phyloP scores from a whole-genome alignment of 2,888 invertebrate species.

The Mantis religiosa region DNA sequence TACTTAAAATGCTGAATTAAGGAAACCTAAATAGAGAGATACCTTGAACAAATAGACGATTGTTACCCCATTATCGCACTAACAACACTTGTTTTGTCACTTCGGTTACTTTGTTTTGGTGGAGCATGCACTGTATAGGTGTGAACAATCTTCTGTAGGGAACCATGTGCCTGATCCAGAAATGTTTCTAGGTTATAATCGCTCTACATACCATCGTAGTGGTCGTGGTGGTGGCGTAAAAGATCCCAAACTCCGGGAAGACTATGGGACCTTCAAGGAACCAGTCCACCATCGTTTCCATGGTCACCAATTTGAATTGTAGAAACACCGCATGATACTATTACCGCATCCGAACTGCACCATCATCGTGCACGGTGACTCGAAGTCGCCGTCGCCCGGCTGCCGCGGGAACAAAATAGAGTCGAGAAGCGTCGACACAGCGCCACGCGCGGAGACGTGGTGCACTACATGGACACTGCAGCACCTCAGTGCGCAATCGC shows the following conservation, averaged over 20 bases:
- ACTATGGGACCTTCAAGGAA: constrained; percentile 32
- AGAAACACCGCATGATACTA: background rate
- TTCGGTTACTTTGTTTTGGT: background rate
- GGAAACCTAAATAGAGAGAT: no score
- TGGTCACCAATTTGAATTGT: constrained; percentile 13
- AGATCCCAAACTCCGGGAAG: constrained; percentile 20
- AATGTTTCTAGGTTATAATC: background rate
- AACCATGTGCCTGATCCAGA: background rate
- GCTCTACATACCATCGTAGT: constrained; percentile 4
- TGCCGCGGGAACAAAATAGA: background rate
- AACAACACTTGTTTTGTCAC: background rate
- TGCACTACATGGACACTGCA: constrained; percentile 12
- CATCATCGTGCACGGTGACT: background rate
- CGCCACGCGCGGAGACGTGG: background rate
- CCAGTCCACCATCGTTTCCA: constrained; percentile 36
- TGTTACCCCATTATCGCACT: no score
- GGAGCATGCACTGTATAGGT: background rate
- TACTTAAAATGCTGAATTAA: no score
- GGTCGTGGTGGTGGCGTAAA: constrained; percentile 11
- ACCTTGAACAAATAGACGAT: no score
- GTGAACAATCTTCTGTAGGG: background rate
- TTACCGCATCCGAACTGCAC: constrained; percentile 2
- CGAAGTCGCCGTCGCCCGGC: background rate
- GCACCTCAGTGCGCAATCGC: constrained; percentile 9
- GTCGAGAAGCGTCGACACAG: constrained; percentile 1